phyloP scores from a whole-genome alignment of 1,140 invertebrate genomes.

The Wasmannia auropunctata region DNA sequence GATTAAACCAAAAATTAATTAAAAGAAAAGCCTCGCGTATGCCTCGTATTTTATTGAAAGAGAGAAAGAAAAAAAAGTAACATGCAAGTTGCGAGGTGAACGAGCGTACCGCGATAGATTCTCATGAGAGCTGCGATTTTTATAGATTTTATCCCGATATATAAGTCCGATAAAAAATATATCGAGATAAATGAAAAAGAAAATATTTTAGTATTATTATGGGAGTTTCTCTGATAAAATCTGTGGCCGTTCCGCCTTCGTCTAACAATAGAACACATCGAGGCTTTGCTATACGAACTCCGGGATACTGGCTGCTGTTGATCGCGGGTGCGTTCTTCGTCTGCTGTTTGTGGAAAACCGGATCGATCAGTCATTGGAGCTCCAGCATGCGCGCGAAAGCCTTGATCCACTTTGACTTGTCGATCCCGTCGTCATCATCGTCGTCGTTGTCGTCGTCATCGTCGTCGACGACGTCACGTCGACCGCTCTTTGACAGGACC shows the following conservation, averaged over 20 bases:
- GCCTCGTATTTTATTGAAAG: background rate
- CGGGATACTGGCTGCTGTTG: conserved; percentile 48
- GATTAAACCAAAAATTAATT: background rate
- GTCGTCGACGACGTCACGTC: background rate
- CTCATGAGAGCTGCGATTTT: background rate
- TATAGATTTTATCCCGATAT: background rate
- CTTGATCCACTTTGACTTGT: conserved; percentile 80
- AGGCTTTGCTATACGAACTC: background rate
- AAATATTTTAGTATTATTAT: background rate
- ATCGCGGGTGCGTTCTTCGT: conserved; percentile 64
- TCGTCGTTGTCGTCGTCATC: conserved; percentile 36
- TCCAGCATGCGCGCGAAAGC: conserved; percentile 77
- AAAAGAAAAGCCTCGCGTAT: background rate
- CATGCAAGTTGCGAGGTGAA: background rate
- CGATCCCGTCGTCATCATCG: conserved; percentile 73
- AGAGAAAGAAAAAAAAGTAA: background rate
- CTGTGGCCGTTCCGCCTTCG: background rate
- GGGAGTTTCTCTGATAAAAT: background rate
- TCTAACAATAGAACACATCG: background rate
- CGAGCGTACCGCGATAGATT: background rate
- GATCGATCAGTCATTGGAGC: conserved; percentile 66
- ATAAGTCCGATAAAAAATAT: background rate
- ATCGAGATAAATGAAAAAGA: background rate
- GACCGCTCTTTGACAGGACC: conserved; percentile 29
- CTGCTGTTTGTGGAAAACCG: conserved; percentile 77